A percentile compares a stretch with the other conserved stretches of the same genome.
Conservation (phyloP, 2,797 vertebrate species). For the Tolypeutes matacus region DNA sequence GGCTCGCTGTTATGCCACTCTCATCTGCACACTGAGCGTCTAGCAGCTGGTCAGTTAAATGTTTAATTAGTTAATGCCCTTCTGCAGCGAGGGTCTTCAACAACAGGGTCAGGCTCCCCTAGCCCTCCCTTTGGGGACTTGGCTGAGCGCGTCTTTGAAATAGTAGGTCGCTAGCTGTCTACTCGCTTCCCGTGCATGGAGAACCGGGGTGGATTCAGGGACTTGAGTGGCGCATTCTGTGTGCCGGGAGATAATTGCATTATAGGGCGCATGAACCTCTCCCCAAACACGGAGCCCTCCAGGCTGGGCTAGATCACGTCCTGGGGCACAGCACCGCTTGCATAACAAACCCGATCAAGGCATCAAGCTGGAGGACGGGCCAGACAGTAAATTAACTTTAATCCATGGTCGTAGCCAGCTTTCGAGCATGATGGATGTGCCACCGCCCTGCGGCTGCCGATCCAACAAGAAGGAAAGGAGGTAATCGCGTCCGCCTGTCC, state of each 20-base stretch:
- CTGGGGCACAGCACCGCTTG: conserved; percentile 72
- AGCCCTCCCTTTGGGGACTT: background rate
- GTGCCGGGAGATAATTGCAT: conserved; percentile 47
- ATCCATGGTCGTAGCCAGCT: conserved; percentile 72
- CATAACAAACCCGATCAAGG: conserved; percentile 87
- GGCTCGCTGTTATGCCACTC: fast-evolving
- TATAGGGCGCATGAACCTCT: conserved; percentile 64
- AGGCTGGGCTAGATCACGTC: conserved; percentile 63
- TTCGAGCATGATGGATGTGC: conserved; percentile 70
- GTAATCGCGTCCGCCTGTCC: conserved; percentile 77
- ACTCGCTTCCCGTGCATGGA: background rate
- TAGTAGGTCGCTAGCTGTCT: background rate
- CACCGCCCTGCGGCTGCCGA: conserved; percentile 74
- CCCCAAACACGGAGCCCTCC: conserved; percentile 64
- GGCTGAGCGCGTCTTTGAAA: background rate
- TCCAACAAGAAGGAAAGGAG: conserved; percentile 49
- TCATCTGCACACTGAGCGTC: too few relatives aligned
- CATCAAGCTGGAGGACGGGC: conserved; percentile 83
- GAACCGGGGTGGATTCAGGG: background rate
- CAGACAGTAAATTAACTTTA: conserved; percentile 87
- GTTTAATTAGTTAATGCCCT: background rate
- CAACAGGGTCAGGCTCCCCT: background rate
- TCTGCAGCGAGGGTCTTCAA: background rate
- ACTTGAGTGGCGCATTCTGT: conserved; percentile 23
- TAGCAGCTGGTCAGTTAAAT: background rate